phyloP scores from a whole-genome alignment of 2,113 vertebrate genomes.

The Nymphicus hollandicus region DNA sequence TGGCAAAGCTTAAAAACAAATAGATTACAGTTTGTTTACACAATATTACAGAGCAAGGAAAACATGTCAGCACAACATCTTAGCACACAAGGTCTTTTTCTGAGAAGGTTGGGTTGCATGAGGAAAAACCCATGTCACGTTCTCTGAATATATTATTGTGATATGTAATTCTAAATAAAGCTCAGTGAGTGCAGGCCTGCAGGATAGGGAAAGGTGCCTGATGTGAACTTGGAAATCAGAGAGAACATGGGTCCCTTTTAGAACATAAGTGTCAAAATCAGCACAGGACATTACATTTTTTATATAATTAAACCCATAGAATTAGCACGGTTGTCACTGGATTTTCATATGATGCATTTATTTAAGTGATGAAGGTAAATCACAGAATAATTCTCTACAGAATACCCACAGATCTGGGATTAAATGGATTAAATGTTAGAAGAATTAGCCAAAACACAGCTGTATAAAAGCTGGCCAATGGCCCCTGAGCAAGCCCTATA shows the following conservation, averaged over 20 bases:
- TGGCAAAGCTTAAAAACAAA: constrained; percentile 28
- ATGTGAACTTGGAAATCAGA: neutral
- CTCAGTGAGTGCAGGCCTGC: neutral
- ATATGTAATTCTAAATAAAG: neutral
- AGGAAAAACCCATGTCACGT: neutral
- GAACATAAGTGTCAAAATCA: neutral
- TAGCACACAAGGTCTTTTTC: neutral
- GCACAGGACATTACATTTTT: neutral
- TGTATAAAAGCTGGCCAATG: neutral
- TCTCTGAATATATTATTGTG: neutral
- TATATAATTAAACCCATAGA: neutral
- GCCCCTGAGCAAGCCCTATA: neutral
- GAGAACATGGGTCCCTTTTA: neutral
- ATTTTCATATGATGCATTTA: neutral
- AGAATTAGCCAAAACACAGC: neutral
- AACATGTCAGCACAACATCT: constrained; percentile 1
- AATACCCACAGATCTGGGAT: neutral
- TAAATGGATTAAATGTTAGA: neutral
- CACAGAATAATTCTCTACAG: neutral
- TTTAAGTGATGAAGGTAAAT: neutral
- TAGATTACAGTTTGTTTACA: constrained; percentile 27
- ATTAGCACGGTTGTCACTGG: neutral
- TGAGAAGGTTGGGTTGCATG: neutral
- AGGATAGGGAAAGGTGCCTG: neutral
- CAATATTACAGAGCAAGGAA: constrained; percentile 17